Base-by-base conservation (phyloP, 2,797 vertebrate genomes). In the Lophius americanus region DNA sequence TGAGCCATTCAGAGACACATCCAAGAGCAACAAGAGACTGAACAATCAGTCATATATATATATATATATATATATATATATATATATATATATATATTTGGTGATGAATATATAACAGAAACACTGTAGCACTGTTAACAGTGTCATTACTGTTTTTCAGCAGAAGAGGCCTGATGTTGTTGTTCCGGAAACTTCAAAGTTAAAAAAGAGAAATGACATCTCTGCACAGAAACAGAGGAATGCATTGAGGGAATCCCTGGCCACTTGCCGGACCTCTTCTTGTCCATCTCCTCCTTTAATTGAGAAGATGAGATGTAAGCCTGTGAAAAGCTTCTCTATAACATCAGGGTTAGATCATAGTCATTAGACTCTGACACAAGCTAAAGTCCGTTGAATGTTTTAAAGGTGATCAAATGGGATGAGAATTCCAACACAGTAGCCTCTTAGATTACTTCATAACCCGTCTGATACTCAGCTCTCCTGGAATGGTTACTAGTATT, bases 271-370 rank as follows among this genome's bases (percentile, higher is more conserved):
- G 38, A 48, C 60, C 23, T 69, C 87, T 64, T 73, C 88, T 50
- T 51, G 63, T 51, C 73, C 76, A n/a, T 86, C 86, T 3, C 7
- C 91, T 71, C 81, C 82, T 36, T 91, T 90, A 37, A 66, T 89
- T 14, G 96, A 98, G 83, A 92, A 74, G 35, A 93, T 96, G 91
- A 96, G 96, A 95, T 88, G 96, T 97, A 92, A 94, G 96, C 90
- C 51, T 61, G 23, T 23, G 55, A 35, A 75, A 58, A 82, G 44
- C 7, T 68, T 13, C 60, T 68, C 47, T 33, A 35, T 39, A 37
- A 33, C 38, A n/a, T 67, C 60, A 64, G 11, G 52, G 51, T 75
- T 81, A 66, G 59, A 81, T 73, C 65, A 80, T 48, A 78, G 55
- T 73, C 36, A 73, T 78, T 76, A 75, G 42, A 67, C 61, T 52